Percentiles rank a stretch among this genome's conserved stretches.
These are phyloP conservation scores for Diploptera punctata DNA, from an alignment of 2,888 invertebrate species.

Conservation along the genomic window DNA sequence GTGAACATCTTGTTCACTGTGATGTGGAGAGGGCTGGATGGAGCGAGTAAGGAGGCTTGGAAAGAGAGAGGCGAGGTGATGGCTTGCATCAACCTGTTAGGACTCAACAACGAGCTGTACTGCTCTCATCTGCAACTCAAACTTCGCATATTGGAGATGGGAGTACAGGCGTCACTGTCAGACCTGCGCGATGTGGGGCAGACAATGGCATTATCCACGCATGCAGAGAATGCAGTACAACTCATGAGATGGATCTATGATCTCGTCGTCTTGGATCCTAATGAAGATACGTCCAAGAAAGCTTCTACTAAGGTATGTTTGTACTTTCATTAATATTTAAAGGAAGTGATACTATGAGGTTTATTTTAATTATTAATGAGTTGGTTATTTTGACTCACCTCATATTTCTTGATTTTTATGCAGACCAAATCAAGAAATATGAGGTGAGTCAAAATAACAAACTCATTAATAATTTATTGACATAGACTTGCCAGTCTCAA, in stretches of 20 bases:
- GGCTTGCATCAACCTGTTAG: constrained; percentile 64
- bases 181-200: constrained; percentile 63
- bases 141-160: constrained; percentile 64
- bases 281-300: constrained; percentile 59
- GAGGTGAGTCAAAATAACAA: too few species aligned
- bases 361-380: too few species aligned
- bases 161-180: constrained; percentile 62
- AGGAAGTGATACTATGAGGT: too few species aligned
- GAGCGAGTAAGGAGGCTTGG: constrained; percentile 62
- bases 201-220: constrained; percentile 50
- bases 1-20: constrained; percentile 63
- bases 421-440: too few species aligned
- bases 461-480: too few species aligned
- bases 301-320: constrained; percentile 55
- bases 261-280: constrained; percentile 62
- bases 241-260: constrained; percentile 64
- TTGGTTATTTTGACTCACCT: too few species aligned
- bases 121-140: constrained; percentile 62
- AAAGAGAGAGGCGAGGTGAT: constrained; percentile 66
- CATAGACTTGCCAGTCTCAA: too few species aligned
- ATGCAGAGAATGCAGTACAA: constrained; percentile 63
- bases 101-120: constrained; percentile 62
- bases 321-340: too few species aligned
- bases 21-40: constrained; percentile 66
- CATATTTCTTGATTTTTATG: too few species aligned